These are phyloP conservation scores for Lingula anatina DNA, from an alignment of 2,888 invertebrate species.

Conservation along the genomic window DNA sequence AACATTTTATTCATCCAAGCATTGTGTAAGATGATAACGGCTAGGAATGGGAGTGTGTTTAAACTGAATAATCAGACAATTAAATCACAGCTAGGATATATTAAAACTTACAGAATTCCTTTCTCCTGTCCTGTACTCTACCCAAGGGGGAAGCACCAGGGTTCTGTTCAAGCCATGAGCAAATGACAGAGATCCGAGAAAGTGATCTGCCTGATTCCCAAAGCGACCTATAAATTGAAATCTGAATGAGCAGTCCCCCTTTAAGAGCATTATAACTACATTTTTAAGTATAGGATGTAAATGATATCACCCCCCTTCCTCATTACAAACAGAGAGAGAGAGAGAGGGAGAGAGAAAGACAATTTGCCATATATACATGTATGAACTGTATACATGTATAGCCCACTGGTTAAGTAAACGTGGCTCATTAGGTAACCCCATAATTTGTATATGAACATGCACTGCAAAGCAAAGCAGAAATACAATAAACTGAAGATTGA, in stretches of 20 bases:
- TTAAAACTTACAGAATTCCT: slow-evolving; percentile 63
- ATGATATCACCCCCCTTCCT: neutral
- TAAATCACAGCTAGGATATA: too few species aligned
- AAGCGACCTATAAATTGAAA: slow-evolving; percentile 73
- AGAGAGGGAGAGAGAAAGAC: neutral
- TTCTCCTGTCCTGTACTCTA: slow-evolving; percentile 80
- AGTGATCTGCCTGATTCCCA: slow-evolving; percentile 98
- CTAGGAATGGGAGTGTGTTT: too few species aligned
- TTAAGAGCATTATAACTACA: neutral
- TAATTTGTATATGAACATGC: too few species aligned
- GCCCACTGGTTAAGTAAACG: too few species aligned
- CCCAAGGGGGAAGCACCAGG: slow-evolving; percentile 87
- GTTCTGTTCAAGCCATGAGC: slow-evolving; percentile 86
- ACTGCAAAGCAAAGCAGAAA: too few species aligned
- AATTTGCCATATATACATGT: neutral
- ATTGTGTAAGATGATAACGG: too few species aligned
- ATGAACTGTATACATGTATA: neutral
- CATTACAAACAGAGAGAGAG: slow-evolving; percentile 2
- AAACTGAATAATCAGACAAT: too few species aligned
- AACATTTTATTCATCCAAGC: too few species aligned
- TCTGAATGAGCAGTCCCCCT: too few species aligned
- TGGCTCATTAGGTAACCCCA: too few species aligned
- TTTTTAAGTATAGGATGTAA: too few species aligned
- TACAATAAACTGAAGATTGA: too few species aligned
- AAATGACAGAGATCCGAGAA: slow-evolving; percentile 86